Conservation (phyloP, 2,113 vertebrate genomes). For the Rhegmatorhina hoffmannsi region DNA sequence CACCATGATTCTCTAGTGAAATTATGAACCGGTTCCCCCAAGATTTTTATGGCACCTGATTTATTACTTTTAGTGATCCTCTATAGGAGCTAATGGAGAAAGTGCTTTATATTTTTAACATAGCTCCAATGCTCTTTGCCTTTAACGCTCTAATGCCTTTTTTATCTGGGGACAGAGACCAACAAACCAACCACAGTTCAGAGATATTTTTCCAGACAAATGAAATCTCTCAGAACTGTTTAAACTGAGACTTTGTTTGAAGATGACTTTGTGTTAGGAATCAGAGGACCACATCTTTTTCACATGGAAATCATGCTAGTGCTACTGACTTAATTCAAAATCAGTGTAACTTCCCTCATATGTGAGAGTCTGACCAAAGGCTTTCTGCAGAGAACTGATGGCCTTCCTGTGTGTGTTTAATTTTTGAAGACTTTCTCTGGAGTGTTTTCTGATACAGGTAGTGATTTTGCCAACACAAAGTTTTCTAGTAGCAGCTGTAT, state of each 20-base stretch:
- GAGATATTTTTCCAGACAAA: not conserved
- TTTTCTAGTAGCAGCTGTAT: not conserved
- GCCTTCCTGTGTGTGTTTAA: not conserved
- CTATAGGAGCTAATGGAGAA: not conserved
- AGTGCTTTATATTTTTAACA: not conserved
- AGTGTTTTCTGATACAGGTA: not conserved
- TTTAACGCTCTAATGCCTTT: not conserved
- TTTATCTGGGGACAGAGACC: not conserved
- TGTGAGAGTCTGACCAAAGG: not conserved
- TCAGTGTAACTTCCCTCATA: not conserved
- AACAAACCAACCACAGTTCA: not conserved
- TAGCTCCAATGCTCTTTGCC: not conserved
- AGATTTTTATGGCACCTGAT: conserved; percentile 16
- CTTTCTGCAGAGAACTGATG: not conserved
- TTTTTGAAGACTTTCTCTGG: not conserved
- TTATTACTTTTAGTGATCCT: conserved; percentile 6
- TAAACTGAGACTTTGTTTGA: not conserved
- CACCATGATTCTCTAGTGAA: not conserved
- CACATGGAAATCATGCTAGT: not conserved
- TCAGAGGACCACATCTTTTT: not conserved
- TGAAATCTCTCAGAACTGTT: not conserved
- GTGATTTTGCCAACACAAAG: not conserved
- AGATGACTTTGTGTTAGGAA: not conserved
- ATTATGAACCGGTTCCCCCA: not conserved
- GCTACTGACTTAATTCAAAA: not conserved